These are phyloP conservation scores for Leptopilina clavipes DNA, from an alignment of 1,140 invertebrate species.

Conservation along the genomic window DNA sequence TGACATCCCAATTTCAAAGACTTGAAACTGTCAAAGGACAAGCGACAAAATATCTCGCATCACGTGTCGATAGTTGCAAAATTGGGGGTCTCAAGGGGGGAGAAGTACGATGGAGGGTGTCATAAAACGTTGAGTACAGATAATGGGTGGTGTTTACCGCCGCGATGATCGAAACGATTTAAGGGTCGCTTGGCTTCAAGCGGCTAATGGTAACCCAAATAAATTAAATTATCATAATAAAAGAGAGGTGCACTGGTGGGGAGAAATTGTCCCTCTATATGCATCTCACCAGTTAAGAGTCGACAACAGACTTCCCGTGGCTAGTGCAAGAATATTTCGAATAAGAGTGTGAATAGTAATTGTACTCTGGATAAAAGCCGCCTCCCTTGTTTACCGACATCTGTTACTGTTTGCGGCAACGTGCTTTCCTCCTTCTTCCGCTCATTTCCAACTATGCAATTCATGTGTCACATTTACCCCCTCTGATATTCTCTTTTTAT, in stretches of 20 bases:
- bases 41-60: background rate
- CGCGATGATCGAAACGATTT: conserved; percentile 68
- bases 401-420: conserved; percentile 67
- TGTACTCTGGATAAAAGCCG: conserved; percentile 71
- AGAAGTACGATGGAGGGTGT: conserved; percentile 32
- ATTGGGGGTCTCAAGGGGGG: conserved; percentile 16
- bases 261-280: conserved; percentile 43
- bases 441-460: conserved; percentile 33
- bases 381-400: conserved; percentile 71
- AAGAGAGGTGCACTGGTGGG: conserved; percentile 56
- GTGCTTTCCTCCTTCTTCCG: conserved; percentile 35
- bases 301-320: conserved; percentile 10
- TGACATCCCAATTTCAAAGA: conserved; percentile 17
- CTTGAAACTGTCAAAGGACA: conserved; percentile 22
- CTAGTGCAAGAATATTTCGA: conserved; percentile 47
- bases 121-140: conserved; percentile 63
- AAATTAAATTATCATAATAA: conserved; percentile 74
- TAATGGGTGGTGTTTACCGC: conserved; percentile 70
- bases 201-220: conserved; percentile 71
- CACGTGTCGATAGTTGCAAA: conserved; percentile 17
- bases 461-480: conserved; percentile 21
- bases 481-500: conserved; percentile 10
- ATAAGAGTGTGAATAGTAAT: conserved; percentile 66
- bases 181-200: conserved; percentile 67
- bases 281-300: conserved; percentile 34